phyloP scores from a whole-genome alignment of 2,888 invertebrate species.

The Chloromyia formosa region DNA sequence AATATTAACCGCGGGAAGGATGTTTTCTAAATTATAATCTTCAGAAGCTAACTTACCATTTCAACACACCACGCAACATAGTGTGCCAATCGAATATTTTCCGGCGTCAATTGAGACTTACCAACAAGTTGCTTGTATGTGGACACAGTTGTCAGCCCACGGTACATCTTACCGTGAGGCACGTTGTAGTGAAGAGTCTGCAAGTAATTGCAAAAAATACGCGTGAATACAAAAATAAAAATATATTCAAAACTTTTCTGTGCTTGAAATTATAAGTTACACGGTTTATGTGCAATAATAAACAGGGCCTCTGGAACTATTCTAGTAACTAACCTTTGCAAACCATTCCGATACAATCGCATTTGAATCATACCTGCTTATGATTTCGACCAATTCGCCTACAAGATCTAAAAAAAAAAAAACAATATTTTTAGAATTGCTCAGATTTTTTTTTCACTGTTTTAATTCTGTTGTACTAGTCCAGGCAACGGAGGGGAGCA shows the following conservation, averaged over 20 bases:
- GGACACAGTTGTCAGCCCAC: conserved; percentile 77
- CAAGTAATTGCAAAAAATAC: conserved; percentile 52
- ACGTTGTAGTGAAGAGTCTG: conserved; percentile 91
- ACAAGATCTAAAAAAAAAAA: conserved; percentile 73
- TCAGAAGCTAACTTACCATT: conserved; percentile 89
- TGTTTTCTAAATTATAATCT: background rate
- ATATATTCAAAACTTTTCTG: conserved; percentile 5
- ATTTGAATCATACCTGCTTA: conserved; percentile 78
- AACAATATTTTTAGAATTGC: no score
- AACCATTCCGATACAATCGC: conserved; percentile 76
- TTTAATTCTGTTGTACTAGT: no score
- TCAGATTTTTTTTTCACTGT: no score
- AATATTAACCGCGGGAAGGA: no score
- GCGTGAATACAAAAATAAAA: background rate
- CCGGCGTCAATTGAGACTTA: conserved; percentile 74
- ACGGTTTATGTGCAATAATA: background rate
- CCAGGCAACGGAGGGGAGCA: no score
- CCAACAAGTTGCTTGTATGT: conserved; percentile 79
- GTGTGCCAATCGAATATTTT: conserved; percentile 80
- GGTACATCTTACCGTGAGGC: conserved; percentile 86
- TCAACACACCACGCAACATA: conserved; percentile 95
- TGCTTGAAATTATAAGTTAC: background rate
- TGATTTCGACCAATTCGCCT: conserved; percentile 80
- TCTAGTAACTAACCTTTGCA: conserved; percentile 76
- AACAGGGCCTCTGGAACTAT: no score